Base-by-base conservation (phyloP, 2,797 vertebrate genomes). In the Serranus cabrilla region DNA sequence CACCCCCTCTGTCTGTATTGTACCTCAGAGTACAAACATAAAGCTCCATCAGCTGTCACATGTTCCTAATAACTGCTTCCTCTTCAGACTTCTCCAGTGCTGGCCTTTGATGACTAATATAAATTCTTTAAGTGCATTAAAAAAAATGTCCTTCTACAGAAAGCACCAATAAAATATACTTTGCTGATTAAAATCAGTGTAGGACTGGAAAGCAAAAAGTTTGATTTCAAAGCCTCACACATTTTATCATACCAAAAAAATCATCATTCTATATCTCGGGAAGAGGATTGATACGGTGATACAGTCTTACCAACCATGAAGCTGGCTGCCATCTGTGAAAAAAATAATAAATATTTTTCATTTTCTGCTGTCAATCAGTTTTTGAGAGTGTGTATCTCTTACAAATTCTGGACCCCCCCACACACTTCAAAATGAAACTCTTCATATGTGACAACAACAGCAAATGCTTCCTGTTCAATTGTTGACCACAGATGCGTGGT, bases 21-120 rank as follows among this genome's bases (percentile, higher is more conserved):
- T 31, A 49, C 50, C 57, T 56, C 74, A 31, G 57, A 61, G 23
- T 18, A 62, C 50, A 49, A 49, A 62, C 63, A 76, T 31, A 11
- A 54, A 62, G 34, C 57, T 49, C 42, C 42, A 27, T 68, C 64
- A 55, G 42, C 57, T 62, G 73, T 61, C 56, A 46, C 31, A 17
- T 20, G 23, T 40, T 27, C 20, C 49, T 54, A 43, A 50, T n/a
- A 34, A 21, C 45, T n/a, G 58, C 50, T 55, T 43, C 23, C 31
- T 60, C 13, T 34, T 57, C 39, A 59, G 11, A 42, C 45, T 37
- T n/a, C 21, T 21, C 34, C 10, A 16, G 3, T 49, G 34, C 23
- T 25, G 40, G 61, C 5, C 47, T 47, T 27, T 31, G 25, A 23
- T 65, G 71, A 58, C 37, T 65, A 31, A 52, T 46, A 17, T n/a